Conservation (phyloP, 2,797 vertebrate genomes). For the Pipistrellus nathusii region DNA sequence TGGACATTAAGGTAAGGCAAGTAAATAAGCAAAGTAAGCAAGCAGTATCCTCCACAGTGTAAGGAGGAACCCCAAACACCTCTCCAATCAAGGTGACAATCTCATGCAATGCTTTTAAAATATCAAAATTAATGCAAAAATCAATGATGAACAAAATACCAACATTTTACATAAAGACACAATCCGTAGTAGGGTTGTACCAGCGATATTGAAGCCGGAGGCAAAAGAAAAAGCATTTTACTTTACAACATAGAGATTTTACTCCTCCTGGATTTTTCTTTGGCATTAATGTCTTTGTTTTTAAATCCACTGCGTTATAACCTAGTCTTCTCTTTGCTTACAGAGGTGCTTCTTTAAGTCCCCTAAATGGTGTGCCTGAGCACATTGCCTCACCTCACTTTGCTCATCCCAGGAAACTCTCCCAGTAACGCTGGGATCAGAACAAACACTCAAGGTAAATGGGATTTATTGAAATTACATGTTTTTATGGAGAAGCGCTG, state of each 20-base stretch:
- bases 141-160: constrained; percentile 25
- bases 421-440: fast-evolving
- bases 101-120: background rate
- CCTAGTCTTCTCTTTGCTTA: background rate
- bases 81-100: background rate
- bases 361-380: background rate
- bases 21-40: background rate
- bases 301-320: background rate
- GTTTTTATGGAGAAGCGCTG: background rate
- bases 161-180: constrained; percentile 67
- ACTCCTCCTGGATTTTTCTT: background rate
- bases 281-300: constrained; percentile 1
- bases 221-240: constrained; percentile 55
- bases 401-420: background rate
- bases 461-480: background rate
- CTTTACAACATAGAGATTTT: constrained; percentile 36
- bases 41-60: background rate
- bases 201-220: constrained; percentile 55
- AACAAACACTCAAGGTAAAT: background rate
- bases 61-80: background rate
- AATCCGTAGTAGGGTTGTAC: background rate
- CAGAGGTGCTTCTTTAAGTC: too few species aligned
- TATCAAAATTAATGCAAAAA: constrained; percentile 46
- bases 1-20: fast-evolving
- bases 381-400: background rate